Evolutionary conservation across 2,113 vertebrate genomes (phyloP), one percentile per base, ranked within the genome.

Genomic region (Chlorodrepanis virens): DNA sequence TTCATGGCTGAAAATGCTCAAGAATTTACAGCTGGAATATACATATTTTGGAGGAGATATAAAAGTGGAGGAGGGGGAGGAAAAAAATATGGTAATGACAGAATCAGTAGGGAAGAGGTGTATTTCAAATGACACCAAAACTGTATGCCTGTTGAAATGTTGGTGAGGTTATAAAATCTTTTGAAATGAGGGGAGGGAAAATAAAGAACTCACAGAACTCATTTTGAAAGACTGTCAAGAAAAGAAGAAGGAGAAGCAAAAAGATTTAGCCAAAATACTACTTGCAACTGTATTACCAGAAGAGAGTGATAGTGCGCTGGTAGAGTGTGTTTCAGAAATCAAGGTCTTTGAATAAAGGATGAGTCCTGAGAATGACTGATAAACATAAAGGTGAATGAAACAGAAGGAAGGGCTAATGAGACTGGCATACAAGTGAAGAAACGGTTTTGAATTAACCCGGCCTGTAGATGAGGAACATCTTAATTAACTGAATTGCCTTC

Each of bases 261-360:
- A 40, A 69, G 24, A 28, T 74, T 87, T 57, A 74, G 4, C 8
- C 22, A 70, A 81, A 74, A 84, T 15, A 29, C 5, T 54, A 11
- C 18, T 61, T 63, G 16, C 74, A 69, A 31, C 8, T 45, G 2
- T 69, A 9, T 56, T 82, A 49, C 45, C 8, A 52, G 27, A 83
- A 52, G 2, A 57, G 14, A 49, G 5, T 42, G n/a, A 4, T 14
- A 33, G 3, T 35, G 5, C 4, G 10, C 4, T 18, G 2, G 1
- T 31, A 6, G 35, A 47, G 9, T 19, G 5, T 28, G 33, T 53
- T 82, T 68, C 45, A 85, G 57, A 79, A 67, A 70, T 54, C 10
- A 54, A 75, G 2, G 25, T 54, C 11, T 75, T 33, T 44, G 53
- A 83, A n/a, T 7, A 60, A 54, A 6, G 5, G 4, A 6, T 17